Percentiles rank a stretch among this genome's conserved stretches.
These are phyloP conservation scores for Hybognathus amarus DNA, from an alignment of 2,797 vertebrate species.

Conservation along the genomic window DNA sequence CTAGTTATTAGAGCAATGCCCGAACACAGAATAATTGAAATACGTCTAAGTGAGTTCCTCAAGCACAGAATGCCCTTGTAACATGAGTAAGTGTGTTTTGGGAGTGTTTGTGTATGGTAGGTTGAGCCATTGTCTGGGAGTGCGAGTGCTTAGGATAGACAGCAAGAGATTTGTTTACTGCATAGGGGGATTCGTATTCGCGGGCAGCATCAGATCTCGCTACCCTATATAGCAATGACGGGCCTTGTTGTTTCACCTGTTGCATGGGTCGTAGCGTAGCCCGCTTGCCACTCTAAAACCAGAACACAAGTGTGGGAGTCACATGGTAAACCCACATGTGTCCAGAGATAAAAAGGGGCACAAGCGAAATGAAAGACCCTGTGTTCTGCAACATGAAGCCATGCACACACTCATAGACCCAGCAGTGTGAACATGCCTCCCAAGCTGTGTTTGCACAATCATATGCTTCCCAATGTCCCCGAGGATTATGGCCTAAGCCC, in stretches of 20 bases:
- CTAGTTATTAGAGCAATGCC: not conserved
- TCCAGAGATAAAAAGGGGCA: conserved; percentile 68
- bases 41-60: not conserved
- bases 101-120: conserved; percentile 48
- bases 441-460: conserved; percentile 26
- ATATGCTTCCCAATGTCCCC: not conserved
- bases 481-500: conserved; percentile 4
- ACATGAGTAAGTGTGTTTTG: conserved; percentile 33
- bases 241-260: conserved; percentile 84
- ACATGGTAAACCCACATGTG: conserved; percentile 76
- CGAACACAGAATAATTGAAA: not conserved
- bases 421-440: conserved; percentile 35
- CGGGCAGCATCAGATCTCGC: conserved; percentile 70
- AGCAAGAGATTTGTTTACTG: conserved; percentile 75
- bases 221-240: conserved; percentile 85
- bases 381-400: conserved; percentile 49
- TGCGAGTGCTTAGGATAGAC: conserved; percentile 47
- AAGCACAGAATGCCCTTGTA: conserved; percentile 21
- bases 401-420: conserved; percentile 29
- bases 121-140: conserved; percentile 61
- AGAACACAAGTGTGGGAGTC: conserved; percentile 78
- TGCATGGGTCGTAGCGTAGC: conserved; percentile 66
- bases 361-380: conserved; percentile 58
- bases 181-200: conserved; percentile 59
- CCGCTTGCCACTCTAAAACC: conserved; percentile 72